Percentiles rank a stretch among this genome's conserved stretches.
Evolutionary conservation across 2,888 invertebrate genomes (phyloP).

Genomic region (Sesia apiformis): DNA sequence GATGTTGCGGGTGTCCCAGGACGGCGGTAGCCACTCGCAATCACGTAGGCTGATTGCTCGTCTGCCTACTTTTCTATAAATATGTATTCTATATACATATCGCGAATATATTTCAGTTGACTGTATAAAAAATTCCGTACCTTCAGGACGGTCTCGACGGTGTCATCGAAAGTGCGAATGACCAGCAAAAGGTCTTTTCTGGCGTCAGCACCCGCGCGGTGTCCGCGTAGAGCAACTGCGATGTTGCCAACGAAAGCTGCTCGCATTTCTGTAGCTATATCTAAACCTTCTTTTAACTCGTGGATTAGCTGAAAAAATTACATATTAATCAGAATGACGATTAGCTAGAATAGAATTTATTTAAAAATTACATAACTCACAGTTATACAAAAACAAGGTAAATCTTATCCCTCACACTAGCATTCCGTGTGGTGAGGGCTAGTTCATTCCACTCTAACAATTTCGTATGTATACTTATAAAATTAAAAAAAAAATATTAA

Average conservation of each 20-base stretch:
- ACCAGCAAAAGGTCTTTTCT: constrained; percentile 70
- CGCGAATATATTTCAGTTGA: background rate
- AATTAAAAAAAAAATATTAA: too few species aligned
- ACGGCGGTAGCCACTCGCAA: background rate
- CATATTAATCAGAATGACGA: too few species aligned
- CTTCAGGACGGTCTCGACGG: constrained; percentile 82
- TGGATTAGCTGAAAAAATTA: constrained; percentile 77
- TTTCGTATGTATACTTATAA: too few species aligned
- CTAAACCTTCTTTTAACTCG: constrained; percentile 92
- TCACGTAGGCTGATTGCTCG: too few species aligned
- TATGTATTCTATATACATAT: background rate
- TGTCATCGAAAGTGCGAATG: constrained; percentile 83
- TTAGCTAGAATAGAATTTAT: too few species aligned
- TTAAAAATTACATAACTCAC: too few species aligned
- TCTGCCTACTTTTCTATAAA: background rate
- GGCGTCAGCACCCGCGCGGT: constrained; percentile 47
- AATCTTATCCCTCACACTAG: too few species aligned
- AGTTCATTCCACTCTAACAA: too few species aligned
- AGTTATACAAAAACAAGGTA: too few species aligned
- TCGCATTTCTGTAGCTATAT: constrained; percentile 87
- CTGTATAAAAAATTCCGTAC: constrained; percentile 35
- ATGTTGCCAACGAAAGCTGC: constrained; percentile 82
- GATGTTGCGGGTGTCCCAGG: too few species aligned
- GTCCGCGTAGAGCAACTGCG: constrained; percentile 69
- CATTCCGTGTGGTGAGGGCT: too few species aligned